Conservation (phyloP, 1,140 invertebrate species). For the Cardiocondyla obscurior region DNA sequence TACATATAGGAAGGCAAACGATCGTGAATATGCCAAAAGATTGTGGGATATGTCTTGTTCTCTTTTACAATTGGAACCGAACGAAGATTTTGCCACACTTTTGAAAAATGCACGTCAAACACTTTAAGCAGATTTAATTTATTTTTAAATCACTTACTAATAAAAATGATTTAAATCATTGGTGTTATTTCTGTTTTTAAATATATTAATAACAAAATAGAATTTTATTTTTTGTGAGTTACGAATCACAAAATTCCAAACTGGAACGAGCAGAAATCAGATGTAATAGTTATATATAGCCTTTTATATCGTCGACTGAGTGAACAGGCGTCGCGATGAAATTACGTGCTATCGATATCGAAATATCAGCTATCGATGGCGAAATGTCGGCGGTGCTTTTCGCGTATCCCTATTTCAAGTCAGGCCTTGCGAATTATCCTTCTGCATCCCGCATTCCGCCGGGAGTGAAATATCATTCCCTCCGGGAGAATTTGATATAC, state of each 20-base stretch:
- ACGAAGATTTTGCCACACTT: slow-evolving; percentile 5
- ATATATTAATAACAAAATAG: slow-evolving; percentile 7
- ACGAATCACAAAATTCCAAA: neutral
- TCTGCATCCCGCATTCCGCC: neutral
- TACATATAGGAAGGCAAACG: neutral
- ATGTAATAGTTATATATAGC: neutral
- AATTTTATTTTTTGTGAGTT: too few relatives aligned
- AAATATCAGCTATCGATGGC: neutral
- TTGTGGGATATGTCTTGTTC: slow-evolving; percentile 9
- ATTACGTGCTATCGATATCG: neutral
- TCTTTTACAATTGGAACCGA: neutral
- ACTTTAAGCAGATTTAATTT: too few relatives aligned
- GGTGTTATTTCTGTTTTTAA: neutral
- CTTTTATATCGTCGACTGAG: neutral
- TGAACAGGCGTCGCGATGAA: neutral
- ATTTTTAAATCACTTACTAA: too few relatives aligned
- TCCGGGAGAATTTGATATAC: slow-evolving; percentile 50
- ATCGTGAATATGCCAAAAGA: neutral
- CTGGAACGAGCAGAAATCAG: neutral
- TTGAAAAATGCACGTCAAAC: neutral
- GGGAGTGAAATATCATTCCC: slow-evolving; percentile 41
- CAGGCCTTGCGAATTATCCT: slow-evolving; percentile 22
- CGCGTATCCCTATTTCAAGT: neutral
- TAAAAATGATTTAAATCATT: too few relatives aligned
- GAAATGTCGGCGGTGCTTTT: neutral